phyloP scores from a whole-genome alignment of 2,888 invertebrate species.

The Himalopsyche kuldschensis region DNA sequence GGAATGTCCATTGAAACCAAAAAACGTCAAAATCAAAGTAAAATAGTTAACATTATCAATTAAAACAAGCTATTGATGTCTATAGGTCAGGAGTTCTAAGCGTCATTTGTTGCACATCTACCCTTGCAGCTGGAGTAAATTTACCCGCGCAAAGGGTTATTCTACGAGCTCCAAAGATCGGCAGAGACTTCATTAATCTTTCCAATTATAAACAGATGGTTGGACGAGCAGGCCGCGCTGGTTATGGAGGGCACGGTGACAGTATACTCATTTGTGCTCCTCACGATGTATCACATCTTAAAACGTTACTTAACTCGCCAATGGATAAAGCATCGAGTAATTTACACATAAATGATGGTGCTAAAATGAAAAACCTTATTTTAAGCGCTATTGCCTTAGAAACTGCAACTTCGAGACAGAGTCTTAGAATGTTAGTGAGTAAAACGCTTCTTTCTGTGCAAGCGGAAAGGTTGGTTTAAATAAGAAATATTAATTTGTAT shows the following conservation, averaged over 20 bases:
- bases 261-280: conserved; percentile 80
- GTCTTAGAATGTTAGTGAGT: conserved; percentile 59
- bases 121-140: conserved; percentile 97
- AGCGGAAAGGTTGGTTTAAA: conserved; percentile 45
- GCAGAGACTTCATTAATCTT: conserved; percentile 70
- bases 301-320: conserved; percentile 61
- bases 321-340: conserved; percentile 70
- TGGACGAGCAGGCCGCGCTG: conserved; percentile 91
- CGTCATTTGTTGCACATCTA: conserved; percentile 93
- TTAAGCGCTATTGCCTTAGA: conserved; percentile 70
- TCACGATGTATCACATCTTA: conserved; percentile 62
- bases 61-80: neutral
- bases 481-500: neutral
- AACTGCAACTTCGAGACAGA: conserved; percentile 59
- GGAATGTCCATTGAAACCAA: no score
- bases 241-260: conserved; percentile 78
- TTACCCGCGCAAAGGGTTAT: conserved; percentile 90
- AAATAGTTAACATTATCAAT: neutral
- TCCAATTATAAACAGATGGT: conserved; percentile 94
- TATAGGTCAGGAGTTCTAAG: conserved; percentile 74
- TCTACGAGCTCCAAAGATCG: conserved; percentile 82
- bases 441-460: conserved; percentile 70
- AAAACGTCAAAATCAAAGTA: no score
- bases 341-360: conserved; percentile 56
- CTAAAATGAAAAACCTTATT: conserved; percentile 64